Evolutionary conservation across 2,888 invertebrate genomes (phyloP).

Genomic region (Lasioglossum malachurum): DNA sequence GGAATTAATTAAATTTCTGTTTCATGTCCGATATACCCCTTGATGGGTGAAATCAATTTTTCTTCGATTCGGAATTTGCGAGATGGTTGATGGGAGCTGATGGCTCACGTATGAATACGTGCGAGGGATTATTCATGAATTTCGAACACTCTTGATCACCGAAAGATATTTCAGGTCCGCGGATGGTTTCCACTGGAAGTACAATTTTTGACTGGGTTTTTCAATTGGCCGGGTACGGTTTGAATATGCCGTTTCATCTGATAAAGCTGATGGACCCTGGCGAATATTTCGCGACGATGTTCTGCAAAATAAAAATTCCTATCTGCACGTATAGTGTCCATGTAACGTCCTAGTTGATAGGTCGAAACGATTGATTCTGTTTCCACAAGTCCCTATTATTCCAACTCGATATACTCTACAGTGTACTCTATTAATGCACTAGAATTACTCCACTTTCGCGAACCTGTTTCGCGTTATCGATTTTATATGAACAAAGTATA

Average conservation of each 20-base stretch:
- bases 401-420: not conserved
- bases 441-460: not conserved
- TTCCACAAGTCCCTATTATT: no score
- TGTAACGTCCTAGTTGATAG: not conserved
- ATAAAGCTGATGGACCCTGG: not conserved
- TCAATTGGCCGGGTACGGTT: not conserved
- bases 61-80: not conserved
- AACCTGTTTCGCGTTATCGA: not conserved
- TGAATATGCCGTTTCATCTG: not conserved
- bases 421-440: no score
- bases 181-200: not conserved
- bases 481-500: not conserved
- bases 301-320: slow-evolving; percentile 6
- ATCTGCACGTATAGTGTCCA: not conserved
- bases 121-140: not conserved
- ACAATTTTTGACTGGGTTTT: not conserved
- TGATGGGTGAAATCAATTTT: not conserved
- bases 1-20: not conserved
- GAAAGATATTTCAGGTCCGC: not conserved
- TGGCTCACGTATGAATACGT: not conserved
- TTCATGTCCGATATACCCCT: not conserved
- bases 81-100: not conserved
- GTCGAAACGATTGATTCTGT: not conserved
- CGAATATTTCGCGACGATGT: not conserved
- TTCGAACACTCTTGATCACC: not conserved